A percentile compares a stretch with the other conserved stretches of the same genome.
Evolutionary conservation across 1,140 invertebrate genomes (phyloP).

Genomic region (Caerostris darwini): DNA sequence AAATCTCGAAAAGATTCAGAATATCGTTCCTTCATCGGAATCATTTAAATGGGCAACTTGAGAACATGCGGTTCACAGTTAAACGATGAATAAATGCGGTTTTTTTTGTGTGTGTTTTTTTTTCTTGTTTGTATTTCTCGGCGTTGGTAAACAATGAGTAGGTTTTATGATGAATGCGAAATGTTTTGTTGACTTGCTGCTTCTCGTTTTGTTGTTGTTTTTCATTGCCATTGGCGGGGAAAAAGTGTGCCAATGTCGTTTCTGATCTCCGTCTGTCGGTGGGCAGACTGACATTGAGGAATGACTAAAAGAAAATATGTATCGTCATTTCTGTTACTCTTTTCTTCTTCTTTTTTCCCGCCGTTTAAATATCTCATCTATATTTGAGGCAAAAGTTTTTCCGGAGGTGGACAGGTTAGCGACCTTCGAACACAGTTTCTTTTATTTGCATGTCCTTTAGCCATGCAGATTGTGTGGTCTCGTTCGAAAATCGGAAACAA

Average conservation of each 20-base stretch:
- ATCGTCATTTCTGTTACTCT: slow-evolving; percentile 27
- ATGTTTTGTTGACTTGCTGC: slow-evolving; percentile 42
- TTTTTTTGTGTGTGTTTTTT: not conserved
- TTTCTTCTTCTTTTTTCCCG: not conserved
- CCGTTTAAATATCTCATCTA: not conserved
- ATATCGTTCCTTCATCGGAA: not conserved
- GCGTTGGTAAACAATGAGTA: slow-evolving; percentile 45
- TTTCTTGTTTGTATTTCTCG: slow-evolving; percentile 5
- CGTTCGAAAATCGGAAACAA: no score
- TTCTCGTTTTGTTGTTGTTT: slow-evolving; percentile 16
- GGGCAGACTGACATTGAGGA: slow-evolving; percentile 64
- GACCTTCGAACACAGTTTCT: slow-evolving; percentile 3
- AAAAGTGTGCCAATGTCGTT: slow-evolving; percentile 71
- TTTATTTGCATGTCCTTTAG: not conserved
- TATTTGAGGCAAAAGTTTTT: not conserved
- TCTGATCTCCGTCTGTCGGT: slow-evolving; percentile 61
- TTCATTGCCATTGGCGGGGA: not conserved
- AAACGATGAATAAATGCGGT: slow-evolving; percentile 27
- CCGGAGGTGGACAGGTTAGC: slow-evolving; percentile 60
- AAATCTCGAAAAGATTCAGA: not conserved
- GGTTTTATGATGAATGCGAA: slow-evolving; percentile 33
- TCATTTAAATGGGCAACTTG: not conserved
- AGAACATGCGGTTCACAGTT: not conserved
- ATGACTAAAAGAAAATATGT: slow-evolving; percentile 46
- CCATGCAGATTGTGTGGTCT: not conserved